Evolutionary conservation across 2,888 invertebrate species (phyloP), one percentile per base, ranked within the genome.

Genomic region (Rhagium mordax): DNA sequence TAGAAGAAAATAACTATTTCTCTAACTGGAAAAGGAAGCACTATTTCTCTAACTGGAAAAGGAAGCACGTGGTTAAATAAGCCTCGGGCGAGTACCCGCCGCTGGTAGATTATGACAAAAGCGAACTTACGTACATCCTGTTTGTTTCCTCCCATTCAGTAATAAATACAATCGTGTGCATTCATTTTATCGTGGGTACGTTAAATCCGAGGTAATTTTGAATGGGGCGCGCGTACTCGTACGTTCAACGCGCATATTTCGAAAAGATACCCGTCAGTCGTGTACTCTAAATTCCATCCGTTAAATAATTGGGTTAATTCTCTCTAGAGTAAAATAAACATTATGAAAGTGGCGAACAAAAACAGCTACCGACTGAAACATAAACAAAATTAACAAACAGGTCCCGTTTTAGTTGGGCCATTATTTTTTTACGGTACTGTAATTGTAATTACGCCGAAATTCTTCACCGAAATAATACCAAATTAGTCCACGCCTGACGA

Each of bases 281-380:
- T 13, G n/a, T 55, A 24, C 55, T 24, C 55, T n/a, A 55, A 27
- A 55, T 55, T 55, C 55, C 55, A 55, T 55, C n/a, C n/a, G 6
- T 24, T 55, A 21, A 55, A 55, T 10, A 59, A 59, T 59, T 59
- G 13, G 59, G 59, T 59, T 59, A 59, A 59, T 59, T 59, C 29
- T n/a, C 33, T 27, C n/a, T 15, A 33, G 13, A 59, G 29, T 33
- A 59, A 59, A 59, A 18, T 18, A 59, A 59, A 59, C 59, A 59
- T 59, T 59, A 59, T 29, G 59, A 59, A 29, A 59, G 33, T 59
- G 16, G 33, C 59, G 8, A 29, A 59, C 33, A 27, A 24, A 57
- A 57, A 57, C 57, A 57, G 21, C 57, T 27, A 27, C 24, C 57
- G 21, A 59, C 59, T 5, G 18, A 59, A 59, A 33, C 16, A 33